phyloP scores from a whole-genome alignment of 2,888 invertebrate species.

The Drosophila longiperda region DNA sequence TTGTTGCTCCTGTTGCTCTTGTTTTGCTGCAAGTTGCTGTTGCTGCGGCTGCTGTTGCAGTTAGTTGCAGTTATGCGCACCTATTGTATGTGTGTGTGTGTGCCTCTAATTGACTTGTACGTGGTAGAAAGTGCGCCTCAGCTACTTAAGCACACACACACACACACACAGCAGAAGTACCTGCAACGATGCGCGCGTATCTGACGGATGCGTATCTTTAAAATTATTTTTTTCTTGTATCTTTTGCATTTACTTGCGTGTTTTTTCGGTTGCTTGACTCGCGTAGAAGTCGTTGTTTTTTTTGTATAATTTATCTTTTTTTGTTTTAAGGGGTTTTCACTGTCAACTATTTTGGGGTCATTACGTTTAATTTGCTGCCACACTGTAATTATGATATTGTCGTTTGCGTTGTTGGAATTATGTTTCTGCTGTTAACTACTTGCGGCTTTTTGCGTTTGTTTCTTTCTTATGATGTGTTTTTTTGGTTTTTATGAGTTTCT shows the following conservation, averaged over 20 bases:
- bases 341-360: slow-evolving; percentile 62
- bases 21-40: slow-evolving; percentile 47
- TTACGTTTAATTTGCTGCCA: slow-evolving; percentile 67
- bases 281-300: slow-evolving; percentile 21
- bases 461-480: slow-evolving; percentile 28
- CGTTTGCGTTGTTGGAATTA: slow-evolving; percentile 37
- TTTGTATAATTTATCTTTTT: slow-evolving; percentile 27
- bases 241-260: slow-evolving; percentile 71
- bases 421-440: slow-evolving; percentile 40
- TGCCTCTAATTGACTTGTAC: slow-evolving; percentile 79
- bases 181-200: slow-evolving; percentile 48
- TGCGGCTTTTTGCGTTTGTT: slow-evolving; percentile 40
- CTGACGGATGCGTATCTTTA: slow-evolving; percentile 63
- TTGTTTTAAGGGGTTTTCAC: slow-evolving; percentile 33
- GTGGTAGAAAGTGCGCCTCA: slow-evolving; percentile 73
- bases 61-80: slow-evolving; percentile 78
- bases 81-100: slow-evolving; percentile 54
- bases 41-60: slow-evolving; percentile 58
- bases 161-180: slow-evolving; percentile 2
- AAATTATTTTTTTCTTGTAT: slow-evolving; percentile 35
- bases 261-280: slow-evolving; percentile 17
- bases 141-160: slow-evolving; percentile 52
- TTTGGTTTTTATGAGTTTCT: slow-evolving; percentile 71
- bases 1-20: slow-evolving; percentile 69
- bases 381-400: slow-evolving; percentile 54